Conservation (phyloP, 1,140 invertebrate species). For the Heliothis virescens region DNA sequence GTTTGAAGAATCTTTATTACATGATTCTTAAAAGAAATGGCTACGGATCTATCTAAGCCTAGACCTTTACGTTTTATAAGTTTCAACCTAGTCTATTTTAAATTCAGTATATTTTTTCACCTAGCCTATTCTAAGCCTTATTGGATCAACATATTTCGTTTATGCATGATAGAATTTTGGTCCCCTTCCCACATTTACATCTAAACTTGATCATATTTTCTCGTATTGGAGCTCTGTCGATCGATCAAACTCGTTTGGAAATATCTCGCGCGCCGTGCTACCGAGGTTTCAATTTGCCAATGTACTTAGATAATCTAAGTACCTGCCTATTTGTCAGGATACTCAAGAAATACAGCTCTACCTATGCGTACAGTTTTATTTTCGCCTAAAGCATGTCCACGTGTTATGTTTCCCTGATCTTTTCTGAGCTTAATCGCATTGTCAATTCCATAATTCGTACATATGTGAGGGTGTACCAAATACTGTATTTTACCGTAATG, state of each 20-base stretch:
- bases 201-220: not conserved
- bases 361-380: too few relatives aligned
- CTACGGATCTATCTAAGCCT: too few relatives aligned
- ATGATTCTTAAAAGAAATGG: not conserved
- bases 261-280: not conserved
- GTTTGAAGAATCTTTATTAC: not conserved
- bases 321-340: not conserved
- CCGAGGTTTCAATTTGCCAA: not conserved
- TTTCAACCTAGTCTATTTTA: too few relatives aligned
- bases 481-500: not conserved
- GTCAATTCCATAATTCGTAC: not conserved
- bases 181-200: not conserved
- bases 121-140: not conserved
- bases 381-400: too few relatives aligned
- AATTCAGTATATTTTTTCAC: too few relatives aligned
- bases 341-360: too few relatives aligned
- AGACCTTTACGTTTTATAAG: too few relatives aligned
- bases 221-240: conserved; percentile 6
- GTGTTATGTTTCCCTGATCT: too few relatives aligned
- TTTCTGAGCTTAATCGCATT: too few relatives aligned
- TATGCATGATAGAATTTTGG: not conserved
- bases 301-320: not conserved
- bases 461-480: not conserved
- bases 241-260: conserved; percentile 23
- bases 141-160: not conserved